Percentiles rank a stretch among this genome's conserved stretches.
Evolutionary conservation across 1,140 invertebrate species (phyloP).

Genomic region (Hypothenemus hampei): DNA sequence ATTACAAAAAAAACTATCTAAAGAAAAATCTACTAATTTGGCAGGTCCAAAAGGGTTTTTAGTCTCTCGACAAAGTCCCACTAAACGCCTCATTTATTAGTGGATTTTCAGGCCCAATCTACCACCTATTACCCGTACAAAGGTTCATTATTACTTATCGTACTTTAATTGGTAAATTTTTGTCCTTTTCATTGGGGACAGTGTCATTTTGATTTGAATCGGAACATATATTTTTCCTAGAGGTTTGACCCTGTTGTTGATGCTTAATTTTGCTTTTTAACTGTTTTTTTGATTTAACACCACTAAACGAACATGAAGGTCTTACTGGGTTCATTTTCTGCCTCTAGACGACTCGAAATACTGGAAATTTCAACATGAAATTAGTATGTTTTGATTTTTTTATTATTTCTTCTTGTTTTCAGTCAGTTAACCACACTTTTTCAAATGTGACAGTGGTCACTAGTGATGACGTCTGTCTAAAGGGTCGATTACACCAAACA

Average conservation of each 20-base stretch:
- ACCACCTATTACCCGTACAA: not conserved
- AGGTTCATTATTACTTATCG: too few species aligned
- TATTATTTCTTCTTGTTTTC: too few species aligned
- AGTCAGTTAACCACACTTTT: too few species aligned
- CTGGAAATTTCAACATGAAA: too few species aligned
- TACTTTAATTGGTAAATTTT: constrained; percentile 35
- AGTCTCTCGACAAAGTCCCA: too few species aligned
- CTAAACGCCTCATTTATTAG: not conserved
- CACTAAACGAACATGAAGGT: not conserved
- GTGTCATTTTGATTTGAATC: constrained; percentile 13
- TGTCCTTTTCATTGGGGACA: constrained; percentile 28
- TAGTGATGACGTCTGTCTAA: too few species aligned
- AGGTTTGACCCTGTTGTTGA: constrained; percentile 1
- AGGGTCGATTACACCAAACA: too few species aligned
- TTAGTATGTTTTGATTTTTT: too few species aligned
- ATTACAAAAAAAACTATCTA: not conserved
- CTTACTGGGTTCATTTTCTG: constrained; percentile 13
- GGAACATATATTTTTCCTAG: constrained; percentile 1
- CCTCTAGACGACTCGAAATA: not conserved
- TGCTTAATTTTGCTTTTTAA: constrained; percentile 5
- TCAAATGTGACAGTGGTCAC: too few species aligned
- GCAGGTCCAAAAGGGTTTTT: too few species aligned
- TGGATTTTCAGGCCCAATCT: constrained; percentile 1
- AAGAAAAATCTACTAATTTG: too few species aligned
- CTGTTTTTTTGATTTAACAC: constrained; percentile 12